Conservation (phyloP, 2,888 invertebrate genomes). For the Patella ulyssiponensis region DNA sequence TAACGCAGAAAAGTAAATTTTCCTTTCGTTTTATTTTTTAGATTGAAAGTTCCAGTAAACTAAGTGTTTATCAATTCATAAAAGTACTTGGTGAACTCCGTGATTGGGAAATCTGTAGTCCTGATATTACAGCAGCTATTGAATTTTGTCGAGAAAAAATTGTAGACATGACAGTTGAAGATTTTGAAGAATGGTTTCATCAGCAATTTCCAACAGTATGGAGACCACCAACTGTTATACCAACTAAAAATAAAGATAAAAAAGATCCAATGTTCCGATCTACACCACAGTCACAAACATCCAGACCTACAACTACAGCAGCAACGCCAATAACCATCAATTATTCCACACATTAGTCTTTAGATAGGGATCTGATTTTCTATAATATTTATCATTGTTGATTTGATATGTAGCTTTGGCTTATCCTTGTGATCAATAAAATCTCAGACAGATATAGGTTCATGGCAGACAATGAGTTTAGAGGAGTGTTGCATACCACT, state of each 20-base stretch:
- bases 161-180: slow-evolving; percentile 69
- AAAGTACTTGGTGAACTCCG: slow-evolving; percentile 65
- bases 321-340: no score
- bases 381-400: no score
- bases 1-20: no score
- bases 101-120: slow-evolving; percentile 71
- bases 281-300: neutral
- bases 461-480: no score
- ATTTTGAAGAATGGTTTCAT: slow-evolving; percentile 70
- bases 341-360: no score
- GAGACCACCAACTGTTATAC: slow-evolving; percentile 66
- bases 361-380: no score
- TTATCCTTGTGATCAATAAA: no score
- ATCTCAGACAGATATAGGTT: no score
- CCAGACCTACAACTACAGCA: slow-evolving; percentile 2
- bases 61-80: slow-evolving; percentile 68
- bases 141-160: slow-evolving; percentile 71
- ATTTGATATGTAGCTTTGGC: no score
- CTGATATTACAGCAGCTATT: slow-evolving; percentile 69
- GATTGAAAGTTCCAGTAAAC: slow-evolving; percentile 68
- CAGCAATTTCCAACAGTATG: slow-evolving; percentile 64
- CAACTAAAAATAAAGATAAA: slow-evolving; percentile 25
- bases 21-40: slow-evolving; percentile 37
- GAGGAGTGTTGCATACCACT: no score
- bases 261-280: neutral